Base-by-base conservation (phyloP, 2,113 vertebrate species). In the Macaca mulatta region DNA sequence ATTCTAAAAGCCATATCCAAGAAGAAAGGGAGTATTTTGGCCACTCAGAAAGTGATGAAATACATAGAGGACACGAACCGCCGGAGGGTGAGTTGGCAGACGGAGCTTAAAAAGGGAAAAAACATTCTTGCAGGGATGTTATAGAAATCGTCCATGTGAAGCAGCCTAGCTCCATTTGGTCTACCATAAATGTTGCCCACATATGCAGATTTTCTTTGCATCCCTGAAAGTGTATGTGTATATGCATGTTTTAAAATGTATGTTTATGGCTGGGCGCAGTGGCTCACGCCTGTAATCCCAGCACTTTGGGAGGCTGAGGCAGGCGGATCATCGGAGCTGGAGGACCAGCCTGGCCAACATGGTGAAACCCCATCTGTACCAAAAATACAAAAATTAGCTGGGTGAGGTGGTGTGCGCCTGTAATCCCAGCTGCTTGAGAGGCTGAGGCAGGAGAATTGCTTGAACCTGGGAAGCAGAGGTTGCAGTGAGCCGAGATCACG, bases 11-110 rank as follows among this genome's bases (percentile, higher is more conserved):
- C 96, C 10, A 95, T 98, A 64, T 97, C 97, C 92, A 98, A 98
- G 87, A 98, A 98, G 97, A 98, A 97, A 96, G 98, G 98, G 23
- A 98, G 97, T n/a, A 97, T 98, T 88, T 64, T 96, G 35, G 98
- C 98, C 90, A 97, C 98, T 40, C 98, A 99, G 80, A 99, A 98
- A 94, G 90, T 99, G 89, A 96, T 98, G 94, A 98, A 98, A 80
- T 99, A 99, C 97, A 93, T 99, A 6, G 99, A 99, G 84, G 98
- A 99, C 64, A 98, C 94, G 98, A 99, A 98, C 69, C 98, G 87
- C 50, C 84, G 97, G 67, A 98, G 98, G 98, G 99, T 99, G 80
- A 98, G 99, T 97, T 30, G 38, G 69, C 55, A 5, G 64, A 87
- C 23, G 16, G 75, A 17, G 22, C 11, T 70, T 0, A 2, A 87